phyloP scores from a whole-genome alignment of 2,113 vertebrate genomes.

The Lota lota region DNA sequence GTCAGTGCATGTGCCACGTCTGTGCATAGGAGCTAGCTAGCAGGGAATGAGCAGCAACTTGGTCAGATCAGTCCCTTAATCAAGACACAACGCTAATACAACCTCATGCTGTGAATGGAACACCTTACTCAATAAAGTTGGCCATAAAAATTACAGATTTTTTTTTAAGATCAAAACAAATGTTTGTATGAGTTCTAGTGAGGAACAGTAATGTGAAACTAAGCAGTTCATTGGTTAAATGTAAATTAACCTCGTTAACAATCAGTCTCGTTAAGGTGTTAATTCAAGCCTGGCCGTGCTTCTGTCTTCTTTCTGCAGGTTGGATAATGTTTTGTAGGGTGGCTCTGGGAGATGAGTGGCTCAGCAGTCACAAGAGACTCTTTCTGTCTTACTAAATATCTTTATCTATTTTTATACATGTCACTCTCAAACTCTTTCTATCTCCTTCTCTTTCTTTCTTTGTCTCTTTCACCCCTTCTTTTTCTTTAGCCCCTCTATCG shows the following conservation, averaged over 20 bases:
- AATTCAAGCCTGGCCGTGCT: constrained; percentile 33
- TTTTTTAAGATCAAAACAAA: constrained; percentile 15
- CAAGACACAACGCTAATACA: constrained; percentile 27
- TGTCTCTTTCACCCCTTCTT: no score
- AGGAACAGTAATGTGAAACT: not conserved
- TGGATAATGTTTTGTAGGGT: constrained; percentile 27
- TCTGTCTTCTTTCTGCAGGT: constrained; percentile 22
- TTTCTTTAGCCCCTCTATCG: no score
- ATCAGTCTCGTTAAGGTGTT: constrained; percentile 55
- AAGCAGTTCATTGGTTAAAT: not conserved
- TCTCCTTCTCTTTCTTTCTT: no score
- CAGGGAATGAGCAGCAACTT: constrained; percentile 66
- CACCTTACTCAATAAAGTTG: constrained; percentile 32
- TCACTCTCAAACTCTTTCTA: no score
- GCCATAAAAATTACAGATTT: constrained; percentile 35
- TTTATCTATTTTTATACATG: no score
- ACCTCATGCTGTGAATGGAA: not conserved
- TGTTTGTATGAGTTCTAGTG: constrained; percentile 7
- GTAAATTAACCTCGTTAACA: constrained; percentile 42
- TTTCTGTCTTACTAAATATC: not conserved
- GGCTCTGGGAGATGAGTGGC: constrained; percentile 35
- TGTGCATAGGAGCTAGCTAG: constrained; percentile 35
- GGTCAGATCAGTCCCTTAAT: constrained; percentile 65
- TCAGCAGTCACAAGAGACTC: constrained; percentile 39
- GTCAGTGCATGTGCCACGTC: constrained; percentile 32